phyloP scores from a whole-genome alignment of 1,140 invertebrate genomes.

The Vanessa tameamea region DNA sequence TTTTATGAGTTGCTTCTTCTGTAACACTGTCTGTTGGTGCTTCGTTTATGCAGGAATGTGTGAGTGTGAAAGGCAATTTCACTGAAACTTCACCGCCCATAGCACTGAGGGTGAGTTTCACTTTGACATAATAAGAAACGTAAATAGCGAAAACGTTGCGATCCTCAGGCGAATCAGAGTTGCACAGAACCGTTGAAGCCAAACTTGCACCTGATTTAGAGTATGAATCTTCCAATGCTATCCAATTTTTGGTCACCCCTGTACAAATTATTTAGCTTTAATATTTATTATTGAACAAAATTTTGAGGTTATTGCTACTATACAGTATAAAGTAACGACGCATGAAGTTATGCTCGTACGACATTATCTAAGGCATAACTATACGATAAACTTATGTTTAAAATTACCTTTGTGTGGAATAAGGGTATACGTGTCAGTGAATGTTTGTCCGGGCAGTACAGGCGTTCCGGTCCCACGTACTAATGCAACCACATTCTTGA shows the following conservation, averaged over 20 bases:
- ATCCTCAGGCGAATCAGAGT: constrained; percentile 83
- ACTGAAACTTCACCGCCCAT: constrained; percentile 90
- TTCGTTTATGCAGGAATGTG: constrained; percentile 78
- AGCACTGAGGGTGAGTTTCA: constrained; percentile 88
- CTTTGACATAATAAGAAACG: constrained; percentile 94
- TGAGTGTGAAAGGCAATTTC: constrained; percentile 89
- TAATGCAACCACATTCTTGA: constrained; percentile 97
- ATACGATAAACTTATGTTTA: too few relatives aligned
- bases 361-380: too few relatives aligned
- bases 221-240: constrained; percentile 89
- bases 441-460: constrained; percentile 82
- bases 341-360: background rate
- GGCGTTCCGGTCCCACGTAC: constrained; percentile 87
- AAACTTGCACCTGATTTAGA: constrained; percentile 85
- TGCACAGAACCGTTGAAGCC: constrained; percentile 85
- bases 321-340: background rate
- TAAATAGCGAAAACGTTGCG: constrained; percentile 94
- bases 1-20: constrained; percentile 73
- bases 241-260: constrained; percentile 90
- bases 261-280: constrained; percentile 35
- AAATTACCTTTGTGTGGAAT: constrained; percentile 84
- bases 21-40: constrained; percentile 73
- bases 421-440: constrained; percentile 84
- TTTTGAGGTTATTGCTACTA: background rate
- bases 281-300: background rate